Base-by-base conservation (phyloP, 2,888 invertebrate species). In the Ophion slaviceki region DNA sequence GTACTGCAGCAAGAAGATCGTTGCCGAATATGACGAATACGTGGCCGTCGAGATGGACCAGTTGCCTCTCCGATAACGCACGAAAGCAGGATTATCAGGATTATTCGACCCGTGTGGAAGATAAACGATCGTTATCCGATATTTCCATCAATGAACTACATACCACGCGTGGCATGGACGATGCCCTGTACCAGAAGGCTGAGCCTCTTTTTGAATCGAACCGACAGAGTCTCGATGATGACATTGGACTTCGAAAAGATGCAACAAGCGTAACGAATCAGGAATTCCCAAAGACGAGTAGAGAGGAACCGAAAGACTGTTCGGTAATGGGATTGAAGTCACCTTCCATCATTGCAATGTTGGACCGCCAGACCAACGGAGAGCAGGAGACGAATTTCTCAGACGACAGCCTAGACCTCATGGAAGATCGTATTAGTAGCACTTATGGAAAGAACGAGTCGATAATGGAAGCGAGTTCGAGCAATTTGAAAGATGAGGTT, bases 361-460 rank as follows among this genome's bases (percentile, higher is more conserved):
- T 72, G 28, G 86, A 87, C 59, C 40, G 75, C 7, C 82, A 82
- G 40, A 68, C 68, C n/a, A 75, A 74, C 28, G 10, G 79, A 17
- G 89, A 90, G 6, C 86, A 86, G 6, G 92, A 92, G 36, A 82
- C 89, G 6, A 89, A 90, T 62, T 92, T 92, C 80, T 92, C 92
- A 0, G 92, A 92, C 47, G 92, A 92, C 74, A 92, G 92, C 83
- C 83, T 92, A 71, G 92, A 92, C 61, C 88, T 85, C 2, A 85
- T 74, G 59, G 87, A 88, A 45, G 86, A 82, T 61, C 53, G 28
- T 17, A 64, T 17, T 20, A 72, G 71, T n/a, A 59, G 62, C 20
- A 20, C n/a, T n/a, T 24, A 45, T n/a, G 80, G 70, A 10, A 80
- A 71, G 1, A 24, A 36, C 59, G 28, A 53, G 80, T 84, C 40